These are phyloP conservation scores for Mobula hypostoma DNA, from an alignment of 2,113 vertebrate species.

Conservation along the genomic window DNA sequence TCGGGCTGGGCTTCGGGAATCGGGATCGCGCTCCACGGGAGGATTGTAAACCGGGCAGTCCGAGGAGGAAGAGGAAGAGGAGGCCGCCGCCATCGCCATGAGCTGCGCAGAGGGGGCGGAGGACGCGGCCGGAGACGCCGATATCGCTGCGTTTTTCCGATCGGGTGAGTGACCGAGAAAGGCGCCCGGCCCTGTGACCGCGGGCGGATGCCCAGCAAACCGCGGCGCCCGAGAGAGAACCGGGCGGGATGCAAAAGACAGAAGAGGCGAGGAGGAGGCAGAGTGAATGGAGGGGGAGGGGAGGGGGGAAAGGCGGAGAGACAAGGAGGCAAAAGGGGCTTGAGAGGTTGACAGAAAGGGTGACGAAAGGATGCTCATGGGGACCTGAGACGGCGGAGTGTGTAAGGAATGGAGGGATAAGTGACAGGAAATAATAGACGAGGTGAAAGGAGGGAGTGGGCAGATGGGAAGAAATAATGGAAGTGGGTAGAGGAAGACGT, in stretches of 20 bases:
- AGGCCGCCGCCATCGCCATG: conserved; percentile 13
- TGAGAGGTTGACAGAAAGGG: neutral
- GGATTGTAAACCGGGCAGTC: neutral
- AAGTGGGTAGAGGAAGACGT: neutral
- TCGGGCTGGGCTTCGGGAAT: neutral
- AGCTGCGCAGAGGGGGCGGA: conserved; percentile 30
- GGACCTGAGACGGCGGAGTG: neutral
- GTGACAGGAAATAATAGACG: neutral
- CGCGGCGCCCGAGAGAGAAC: neutral
- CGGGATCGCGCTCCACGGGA: neutral
- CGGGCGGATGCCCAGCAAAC: neutral
- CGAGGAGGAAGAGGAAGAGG: neutral
- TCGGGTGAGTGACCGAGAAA: conserved; percentile 5
- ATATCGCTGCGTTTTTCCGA: conserved; percentile 31
- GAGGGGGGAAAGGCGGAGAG: neutral
- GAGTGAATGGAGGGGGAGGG: neutral
- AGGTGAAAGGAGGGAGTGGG: neutral
- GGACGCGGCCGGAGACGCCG: conserved; percentile 27
- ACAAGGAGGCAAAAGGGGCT: neutral
- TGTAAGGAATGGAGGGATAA: neutral
- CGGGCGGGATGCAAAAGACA: neutral
- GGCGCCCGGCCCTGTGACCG: neutral
- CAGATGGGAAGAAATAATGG: neutral
- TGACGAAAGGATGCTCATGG: neutral
- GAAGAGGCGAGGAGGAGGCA: neutral